Percentiles rank a stretch among this genome's conserved stretches.
phyloP scores from a whole-genome alignment of 2,888 invertebrate species.

The Nemotelus nigrinus region DNA sequence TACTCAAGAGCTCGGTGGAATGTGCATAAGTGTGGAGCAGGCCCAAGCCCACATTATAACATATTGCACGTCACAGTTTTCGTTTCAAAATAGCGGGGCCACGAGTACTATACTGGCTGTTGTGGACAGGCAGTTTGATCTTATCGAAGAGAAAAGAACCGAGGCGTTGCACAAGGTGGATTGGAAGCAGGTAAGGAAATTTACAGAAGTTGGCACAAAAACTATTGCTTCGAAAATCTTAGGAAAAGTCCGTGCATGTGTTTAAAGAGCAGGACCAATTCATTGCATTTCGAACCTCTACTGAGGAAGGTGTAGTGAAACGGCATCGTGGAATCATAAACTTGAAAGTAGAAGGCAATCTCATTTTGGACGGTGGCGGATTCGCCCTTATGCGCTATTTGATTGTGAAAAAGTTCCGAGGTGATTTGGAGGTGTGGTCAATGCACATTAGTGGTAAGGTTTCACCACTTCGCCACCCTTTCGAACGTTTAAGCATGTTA shows the following conservation, averaged over 20 bases:
- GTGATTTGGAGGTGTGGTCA: slow-evolving; percentile 27
- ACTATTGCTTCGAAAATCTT: neutral
- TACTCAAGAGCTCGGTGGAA: slow-evolving; percentile 30
- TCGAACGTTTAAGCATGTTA: neutral
- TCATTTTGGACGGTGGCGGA: slow-evolving; percentile 31
- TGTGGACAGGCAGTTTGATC: slow-evolving; percentile 3
- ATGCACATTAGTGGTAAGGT: slow-evolving; percentile 23
- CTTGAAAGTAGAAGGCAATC: slow-evolving; percentile 6
- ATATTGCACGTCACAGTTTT: slow-evolving; percentile 28
- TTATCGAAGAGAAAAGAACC: slow-evolving; percentile 33
- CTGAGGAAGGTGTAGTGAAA: neutral
- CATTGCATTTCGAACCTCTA: neutral
- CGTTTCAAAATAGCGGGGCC: slow-evolving; percentile 9
- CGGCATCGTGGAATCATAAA: slow-evolving; percentile 20
- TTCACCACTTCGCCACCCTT: neutral
- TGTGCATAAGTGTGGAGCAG: slow-evolving; percentile 17
- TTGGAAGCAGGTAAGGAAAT: slow-evolving; percentile 13
- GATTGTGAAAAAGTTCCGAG: slow-evolving; percentile 15
- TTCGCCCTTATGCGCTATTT: slow-evolving; percentile 40
- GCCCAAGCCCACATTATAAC: neutral
- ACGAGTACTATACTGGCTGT: slow-evolving; percentile 11
- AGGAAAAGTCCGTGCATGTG: slow-evolving; percentile 38
- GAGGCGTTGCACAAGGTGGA: slow-evolving; percentile 20
- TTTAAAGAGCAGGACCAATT: neutral
- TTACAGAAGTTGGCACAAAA: neutral